Percentiles rank a stretch among this genome's conserved stretches.
Conservation (phyloP, 2,113 vertebrate genomes). For the Malurus alboscapulatus region DNA sequence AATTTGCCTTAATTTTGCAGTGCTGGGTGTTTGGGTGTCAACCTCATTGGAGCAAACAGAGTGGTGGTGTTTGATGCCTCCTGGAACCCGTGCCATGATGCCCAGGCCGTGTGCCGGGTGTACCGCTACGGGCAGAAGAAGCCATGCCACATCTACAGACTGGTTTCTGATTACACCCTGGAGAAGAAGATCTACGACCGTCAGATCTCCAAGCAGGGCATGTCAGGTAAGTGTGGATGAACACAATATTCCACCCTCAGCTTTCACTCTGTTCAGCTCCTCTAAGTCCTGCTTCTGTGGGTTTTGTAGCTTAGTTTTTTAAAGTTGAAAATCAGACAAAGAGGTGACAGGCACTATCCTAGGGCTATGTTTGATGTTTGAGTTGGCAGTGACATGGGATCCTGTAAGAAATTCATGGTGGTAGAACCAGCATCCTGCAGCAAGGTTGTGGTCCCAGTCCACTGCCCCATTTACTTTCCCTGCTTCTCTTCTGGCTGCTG, state of each 20-base stretch:
- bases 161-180: constrained; percentile 95
- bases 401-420: neutral
- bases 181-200: constrained; percentile 99
- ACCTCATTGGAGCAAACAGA: constrained; percentile 95
- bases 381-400: neutral
- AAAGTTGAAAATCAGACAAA: neutral
- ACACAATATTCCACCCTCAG: neutral
- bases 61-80: constrained; percentile 98
- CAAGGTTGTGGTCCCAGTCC: neutral
- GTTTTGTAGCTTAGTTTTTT: neutral
- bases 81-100: constrained; percentile 98
- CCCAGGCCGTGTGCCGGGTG: constrained; percentile 95
- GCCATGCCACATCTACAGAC: constrained; percentile 93
- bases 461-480: neutral
- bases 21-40: constrained; percentile 96
- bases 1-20: constrained; percentile 71
- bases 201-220: constrained; percentile 98
- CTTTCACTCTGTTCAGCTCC: neutral
- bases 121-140: constrained; percentile 97
- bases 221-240: constrained; percentile 84
- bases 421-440: neutral
- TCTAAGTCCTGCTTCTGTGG: neutral
- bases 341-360: neutral
- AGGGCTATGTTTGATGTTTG: neutral
- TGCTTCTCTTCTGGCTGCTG: neutral